phyloP scores from a whole-genome alignment of 2,888 invertebrate genomes.

The Creontiades dilutus region DNA sequence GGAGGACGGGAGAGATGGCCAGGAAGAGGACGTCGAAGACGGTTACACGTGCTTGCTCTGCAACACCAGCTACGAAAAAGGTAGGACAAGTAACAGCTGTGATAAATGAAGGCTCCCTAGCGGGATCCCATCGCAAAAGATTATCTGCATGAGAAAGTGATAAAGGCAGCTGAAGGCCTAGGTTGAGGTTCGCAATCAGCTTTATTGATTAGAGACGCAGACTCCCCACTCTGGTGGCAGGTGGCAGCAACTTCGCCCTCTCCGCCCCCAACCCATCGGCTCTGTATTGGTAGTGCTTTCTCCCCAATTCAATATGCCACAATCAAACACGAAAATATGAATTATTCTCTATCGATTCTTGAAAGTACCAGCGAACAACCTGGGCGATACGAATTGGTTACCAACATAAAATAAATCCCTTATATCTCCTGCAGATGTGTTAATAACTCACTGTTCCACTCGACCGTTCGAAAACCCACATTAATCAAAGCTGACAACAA shows the following conservation, averaged over 20 bases:
- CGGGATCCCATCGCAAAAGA: not conserved
- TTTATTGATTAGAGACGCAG: conserved; percentile 67
- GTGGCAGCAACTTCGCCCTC: conserved; percentile 47
- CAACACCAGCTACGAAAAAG: conserved; percentile 76
- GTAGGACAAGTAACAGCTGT: conserved; percentile 65
- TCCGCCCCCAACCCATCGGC: conserved; percentile 15
- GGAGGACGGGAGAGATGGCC: conserved; percentile 73
- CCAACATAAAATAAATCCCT: too few relatives aligned
- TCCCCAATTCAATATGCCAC: not conserved
- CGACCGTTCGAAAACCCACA: too few relatives aligned
- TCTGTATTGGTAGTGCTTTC: too few relatives aligned
- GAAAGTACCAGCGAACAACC: too few relatives aligned
- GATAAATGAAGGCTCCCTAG: not conserved
- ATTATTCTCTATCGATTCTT: too few relatives aligned
- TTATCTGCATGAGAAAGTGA: not conserved
- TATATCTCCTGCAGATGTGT: too few relatives aligned
- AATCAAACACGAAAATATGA: too few relatives aligned
- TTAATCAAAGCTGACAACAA: too few relatives aligned
- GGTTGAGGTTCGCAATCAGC: conserved; percentile 58
- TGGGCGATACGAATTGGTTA: too few relatives aligned
- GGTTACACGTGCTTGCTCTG: conserved; percentile 76
- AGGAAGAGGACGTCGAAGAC: conserved; percentile 75
- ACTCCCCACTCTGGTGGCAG: conserved; percentile 50
- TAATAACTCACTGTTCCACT: too few relatives aligned
- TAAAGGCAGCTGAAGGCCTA: not conserved